A percentile compares a stretch with the other conserved stretches of the same genome.
Conservation (phyloP, 2,113 vertebrate genomes). For the Atractosteus spatula region DNA sequence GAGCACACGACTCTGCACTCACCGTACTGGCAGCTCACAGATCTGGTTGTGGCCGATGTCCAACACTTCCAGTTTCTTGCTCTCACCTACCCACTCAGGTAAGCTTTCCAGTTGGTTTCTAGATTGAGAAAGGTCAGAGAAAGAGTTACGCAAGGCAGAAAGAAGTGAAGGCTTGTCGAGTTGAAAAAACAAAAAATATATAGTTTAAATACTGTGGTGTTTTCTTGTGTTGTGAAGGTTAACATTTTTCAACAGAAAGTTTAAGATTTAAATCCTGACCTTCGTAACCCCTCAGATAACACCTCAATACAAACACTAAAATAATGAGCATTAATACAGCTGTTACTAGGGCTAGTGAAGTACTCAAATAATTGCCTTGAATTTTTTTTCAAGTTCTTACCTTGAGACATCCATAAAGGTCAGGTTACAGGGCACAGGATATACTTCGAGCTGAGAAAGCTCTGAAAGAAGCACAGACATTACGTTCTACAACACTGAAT, state of each 20-base stretch:
- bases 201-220: no score
- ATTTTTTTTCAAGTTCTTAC: slow-evolving; percentile 58
- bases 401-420: slow-evolving; percentile 91
- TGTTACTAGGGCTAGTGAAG: no score
- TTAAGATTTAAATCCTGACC: not conserved
- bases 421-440: slow-evolving; percentile 83
- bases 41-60: slow-evolving; percentile 90
- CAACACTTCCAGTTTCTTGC: slow-evolving; percentile 89
- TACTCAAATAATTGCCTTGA: no score
- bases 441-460: slow-evolving; percentile 82
- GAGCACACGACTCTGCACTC: slow-evolving; percentile 45
- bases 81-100: slow-evolving; percentile 92
- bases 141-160: not conserved
- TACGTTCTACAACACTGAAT: not conserved
- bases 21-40: slow-evolving; percentile 84
- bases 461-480: slow-evolving; percentile 61
- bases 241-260: not conserved
- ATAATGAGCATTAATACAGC: no score
- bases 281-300: not conserved
- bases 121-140: slow-evolving; percentile 15
- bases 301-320: not conserved
- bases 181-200: not conserved
- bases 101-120: slow-evolving; percentile 87
- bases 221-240: no score
- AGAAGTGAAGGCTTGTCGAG: not conserved